Evolutionary conservation across 1,140 invertebrate species (phyloP).

Genomic region (Ganaspis sp.): DNA sequence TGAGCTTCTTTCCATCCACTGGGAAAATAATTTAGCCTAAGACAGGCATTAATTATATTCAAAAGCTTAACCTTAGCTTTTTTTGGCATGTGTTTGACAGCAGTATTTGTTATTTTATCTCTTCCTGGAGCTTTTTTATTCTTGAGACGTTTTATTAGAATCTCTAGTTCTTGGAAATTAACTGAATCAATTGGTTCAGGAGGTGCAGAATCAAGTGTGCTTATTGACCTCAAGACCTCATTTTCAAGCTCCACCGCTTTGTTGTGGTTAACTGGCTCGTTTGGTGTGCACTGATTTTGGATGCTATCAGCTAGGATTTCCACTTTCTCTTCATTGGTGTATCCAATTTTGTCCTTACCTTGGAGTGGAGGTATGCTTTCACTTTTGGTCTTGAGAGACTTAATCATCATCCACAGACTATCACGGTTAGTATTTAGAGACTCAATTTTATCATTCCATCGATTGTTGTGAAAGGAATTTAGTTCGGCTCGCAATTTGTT

Average conservation of each 20-base stretch:
- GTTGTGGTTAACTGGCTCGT: too few species aligned
- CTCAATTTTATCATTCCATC: too few species aligned
- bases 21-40: not conserved
- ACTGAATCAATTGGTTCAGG: conserved; percentile 54
- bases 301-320: not conserved
- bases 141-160: too few species aligned
- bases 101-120: not conserved
- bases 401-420: not conserved
- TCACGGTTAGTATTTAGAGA: not conserved
- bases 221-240: conserved; percentile 17
- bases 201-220: not conserved
- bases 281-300: not conserved
- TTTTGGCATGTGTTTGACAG: not conserved
- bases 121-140: not conserved
- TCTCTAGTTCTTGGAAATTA: too few species aligned
- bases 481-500: too few species aligned
- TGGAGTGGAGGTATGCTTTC: too few species aligned
- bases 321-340: not conserved
- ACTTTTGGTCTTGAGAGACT: not conserved
- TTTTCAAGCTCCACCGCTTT: not conserved
- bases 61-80: not conserved
- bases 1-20: not conserved
- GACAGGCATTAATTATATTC: not conserved
- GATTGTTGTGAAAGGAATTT: too few species aligned
- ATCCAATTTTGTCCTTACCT: not conserved